Evolutionary conservation across 92 coral and sea anemone genomes (phyloP).

Genomic region (Plumapathes pennacea): DNA sequence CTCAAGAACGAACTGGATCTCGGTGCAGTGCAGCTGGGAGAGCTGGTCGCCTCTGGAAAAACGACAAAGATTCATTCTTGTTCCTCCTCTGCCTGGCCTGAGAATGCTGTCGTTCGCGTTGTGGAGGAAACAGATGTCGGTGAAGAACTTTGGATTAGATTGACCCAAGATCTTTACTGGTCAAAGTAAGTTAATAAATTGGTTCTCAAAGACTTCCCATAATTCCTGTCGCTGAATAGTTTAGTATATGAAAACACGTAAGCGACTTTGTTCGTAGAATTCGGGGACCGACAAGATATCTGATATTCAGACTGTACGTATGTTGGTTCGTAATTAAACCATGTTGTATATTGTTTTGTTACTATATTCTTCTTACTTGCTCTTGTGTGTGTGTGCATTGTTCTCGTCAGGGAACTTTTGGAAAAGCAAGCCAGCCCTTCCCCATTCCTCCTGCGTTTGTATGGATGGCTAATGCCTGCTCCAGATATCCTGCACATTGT

Average conservation of each 20-base stretch:
- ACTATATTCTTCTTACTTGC: too few species aligned
- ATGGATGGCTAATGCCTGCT: slow-evolving; percentile 55
- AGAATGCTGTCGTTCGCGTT: slow-evolving; percentile 25
- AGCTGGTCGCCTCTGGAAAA: slow-evolving; percentile 5
- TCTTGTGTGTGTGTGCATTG: too few species aligned
- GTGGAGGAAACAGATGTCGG: slow-evolving; percentile 16
- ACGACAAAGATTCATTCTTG: slow-evolving; percentile 36
- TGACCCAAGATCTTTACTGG: too few species aligned
- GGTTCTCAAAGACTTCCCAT: too few species aligned
- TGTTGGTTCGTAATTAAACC: too few species aligned
- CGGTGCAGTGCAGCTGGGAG: slow-evolving; percentile 47
- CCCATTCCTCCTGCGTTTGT: slow-evolving; percentile 41
- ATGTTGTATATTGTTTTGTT: too few species aligned
- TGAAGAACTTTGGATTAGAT: slow-evolving; percentile 42
- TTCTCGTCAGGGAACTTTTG: slow-evolving; percentile 23
- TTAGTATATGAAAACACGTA: too few species aligned
- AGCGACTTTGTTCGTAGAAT: too few species aligned
- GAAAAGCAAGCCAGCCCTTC: slow-evolving; percentile 27
- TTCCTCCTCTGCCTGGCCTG: slow-evolving; percentile 38
- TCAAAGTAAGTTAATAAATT: too few species aligned
- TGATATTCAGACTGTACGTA: too few species aligned
- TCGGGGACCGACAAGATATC: too few species aligned
- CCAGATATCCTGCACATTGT: slow-evolving; percentile 48
- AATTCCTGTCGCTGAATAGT: too few species aligned
- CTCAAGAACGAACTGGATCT: slow-evolving; percentile 25